Percentiles rank a stretch among this genome's conserved stretches.
Evolutionary conservation across 2,113 vertebrate species (phyloP).

Genomic region (Siniperca chuatsi): DNA sequence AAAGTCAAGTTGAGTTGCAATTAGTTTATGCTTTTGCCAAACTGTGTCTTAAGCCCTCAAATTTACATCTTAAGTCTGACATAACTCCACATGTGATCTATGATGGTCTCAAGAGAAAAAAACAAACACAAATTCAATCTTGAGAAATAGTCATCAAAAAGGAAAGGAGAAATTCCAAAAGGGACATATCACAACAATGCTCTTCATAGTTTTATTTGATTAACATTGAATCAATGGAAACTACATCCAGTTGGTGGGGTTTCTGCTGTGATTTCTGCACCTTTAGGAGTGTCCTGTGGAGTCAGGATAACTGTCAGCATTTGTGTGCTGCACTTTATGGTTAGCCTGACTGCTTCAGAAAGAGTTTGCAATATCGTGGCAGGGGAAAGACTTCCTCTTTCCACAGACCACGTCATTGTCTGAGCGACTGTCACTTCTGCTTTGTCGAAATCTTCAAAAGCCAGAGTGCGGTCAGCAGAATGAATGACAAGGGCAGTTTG

Average conservation of each 20-base stretch:
- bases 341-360: neutral
- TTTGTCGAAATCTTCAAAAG: conserved; percentile 33
- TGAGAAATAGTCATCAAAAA: neutral
- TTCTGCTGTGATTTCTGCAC: conserved; percentile 64
- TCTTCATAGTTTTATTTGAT: neutral
- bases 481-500: conserved; percentile 4
- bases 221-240: conserved; percentile 30
- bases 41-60: neutral
- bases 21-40: neutral
- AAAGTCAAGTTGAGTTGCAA: neutral
- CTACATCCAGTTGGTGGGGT: conserved; percentile 21
- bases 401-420: conserved; percentile 27
- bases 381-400: conserved; percentile 68
- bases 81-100: neutral
- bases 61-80: neutral
- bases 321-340: neutral
- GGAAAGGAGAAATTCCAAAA: conserved; percentile 24
- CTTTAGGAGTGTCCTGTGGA: conserved; percentile 61
- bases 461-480: conserved; percentile 25
- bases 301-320: conserved; percentile 26
- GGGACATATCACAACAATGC: neutral
- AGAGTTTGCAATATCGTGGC: neutral
- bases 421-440: conserved; percentile 61
- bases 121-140: neutral
- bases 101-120: neutral